Evolutionary conservation across 2,113 vertebrate genomes (phyloP), one percentile per base, ranked within the genome.

Genomic region (Silurus glanis): DNA sequence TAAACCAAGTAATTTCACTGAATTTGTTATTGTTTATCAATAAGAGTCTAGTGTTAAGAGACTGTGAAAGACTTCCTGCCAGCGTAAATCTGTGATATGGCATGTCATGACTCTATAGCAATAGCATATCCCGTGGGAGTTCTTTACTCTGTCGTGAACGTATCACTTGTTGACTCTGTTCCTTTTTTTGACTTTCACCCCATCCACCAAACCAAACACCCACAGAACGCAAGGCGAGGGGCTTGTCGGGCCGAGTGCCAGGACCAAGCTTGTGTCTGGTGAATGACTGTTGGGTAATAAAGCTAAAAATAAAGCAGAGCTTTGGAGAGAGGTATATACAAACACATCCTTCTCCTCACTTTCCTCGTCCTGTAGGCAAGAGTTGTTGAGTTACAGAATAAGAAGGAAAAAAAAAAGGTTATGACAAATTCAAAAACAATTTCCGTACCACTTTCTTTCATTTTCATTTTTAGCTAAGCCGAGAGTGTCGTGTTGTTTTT

Each of bases 61-160:
- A 21, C 56, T 83, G 71, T 84, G 59, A 76, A 62, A 67, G 61
- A 51, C 67, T 75, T 80, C 83, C 61, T 85, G 59, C 51, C 59
- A 85, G 74, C 80, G 85, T 62, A 75, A 71, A 85, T 85, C 79
- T 83, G 64, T 83, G 61, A 85, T 83, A 74, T 58, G 62, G 53
- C 84, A 79, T 83, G 79, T 85, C 76, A 84, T 87, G 86, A 87
- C 69, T 45, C 66, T 59, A 75, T 45, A 75, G 59, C 83, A 49
- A 85, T 64, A 59, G 61, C 37, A 85, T 47, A 79, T 78, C 84
- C 59, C n/a, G 82, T 76, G 45, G 83, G 62, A 72, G 62, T 7
- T 61, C 61, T 58, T 75, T 66, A 47, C 28, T 49, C 83, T 53
- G 6, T 56, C 64, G 19, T 85, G 69, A 53, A 76, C 69, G 83